These are phyloP conservation scores for Frankliniella intonsa DNA, from an alignment of 2,888 invertebrate genomes.

Conservation along the genomic window DNA sequence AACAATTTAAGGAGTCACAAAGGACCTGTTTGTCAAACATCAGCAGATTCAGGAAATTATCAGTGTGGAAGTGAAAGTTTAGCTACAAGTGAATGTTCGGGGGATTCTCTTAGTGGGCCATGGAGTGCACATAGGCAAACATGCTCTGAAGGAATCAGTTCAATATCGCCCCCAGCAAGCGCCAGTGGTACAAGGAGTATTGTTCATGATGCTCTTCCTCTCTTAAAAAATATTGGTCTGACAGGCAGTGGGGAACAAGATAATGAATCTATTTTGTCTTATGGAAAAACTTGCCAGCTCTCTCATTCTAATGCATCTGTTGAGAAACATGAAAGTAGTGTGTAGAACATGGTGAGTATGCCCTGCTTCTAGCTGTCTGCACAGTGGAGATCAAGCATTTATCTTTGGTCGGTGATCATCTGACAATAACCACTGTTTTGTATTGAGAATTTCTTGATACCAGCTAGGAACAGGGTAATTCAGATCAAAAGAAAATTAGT, in stretches of 20 bases:
- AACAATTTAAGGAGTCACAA: conserved; percentile 3
- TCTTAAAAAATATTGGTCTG: background rate
- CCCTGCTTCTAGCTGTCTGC: background rate
- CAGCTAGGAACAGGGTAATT: background rate
- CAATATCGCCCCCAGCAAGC: background rate
- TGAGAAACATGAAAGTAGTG: conserved; percentile 7
- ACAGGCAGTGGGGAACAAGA: background rate
- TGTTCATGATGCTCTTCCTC: background rate
- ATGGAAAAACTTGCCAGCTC: background rate
- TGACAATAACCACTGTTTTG: background rate
- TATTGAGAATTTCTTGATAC: background rate
- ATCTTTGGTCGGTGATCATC: background rate
- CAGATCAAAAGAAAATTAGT: background rate
- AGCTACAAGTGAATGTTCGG: background rate
- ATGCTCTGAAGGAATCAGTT: background rate
- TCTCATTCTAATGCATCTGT: background rate
- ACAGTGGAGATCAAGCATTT: background rate
- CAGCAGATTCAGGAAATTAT: background rate
- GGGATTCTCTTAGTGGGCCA: background rate
- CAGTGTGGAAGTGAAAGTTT: conserved; percentile 11
- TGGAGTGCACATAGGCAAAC: background rate
- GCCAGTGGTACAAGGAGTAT: background rate
- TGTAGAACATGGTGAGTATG: background rate
- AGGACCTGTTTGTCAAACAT: background rate
- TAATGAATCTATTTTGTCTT: background rate